These are phyloP conservation scores for Mugil cephalus DNA, from an alignment of 2,113 vertebrate species.

Conservation along the genomic window DNA sequence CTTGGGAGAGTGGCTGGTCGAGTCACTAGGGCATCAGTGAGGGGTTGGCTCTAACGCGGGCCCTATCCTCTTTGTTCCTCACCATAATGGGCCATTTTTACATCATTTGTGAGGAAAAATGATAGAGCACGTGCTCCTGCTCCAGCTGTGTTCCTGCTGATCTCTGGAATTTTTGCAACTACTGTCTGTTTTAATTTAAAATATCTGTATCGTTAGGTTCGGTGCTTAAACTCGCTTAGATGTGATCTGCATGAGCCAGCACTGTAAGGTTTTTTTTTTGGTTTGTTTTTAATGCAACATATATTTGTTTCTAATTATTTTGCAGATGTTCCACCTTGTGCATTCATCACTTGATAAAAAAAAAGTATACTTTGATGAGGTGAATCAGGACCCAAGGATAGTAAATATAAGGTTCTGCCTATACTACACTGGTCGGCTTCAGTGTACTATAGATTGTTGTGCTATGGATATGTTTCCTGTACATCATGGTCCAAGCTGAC, in stretches of 20 bases:
- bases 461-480: neutral
- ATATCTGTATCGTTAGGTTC: constrained; percentile 14
- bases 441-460: neutral
- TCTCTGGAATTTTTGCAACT: constrained; percentile 28
- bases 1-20: constrained; percentile 84
- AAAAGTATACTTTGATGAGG: neutral
- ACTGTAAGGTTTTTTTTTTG: neutral
- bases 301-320: constrained; percentile 12
- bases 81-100: constrained; percentile 79
- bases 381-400: neutral
- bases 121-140: constrained; percentile 29
- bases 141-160: constrained; percentile 49
- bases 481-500: no score
- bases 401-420: neutral
- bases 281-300: neutral
- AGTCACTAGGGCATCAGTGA: constrained; percentile 80
- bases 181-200: constrained; percentile 39
- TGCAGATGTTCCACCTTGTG: neutral
- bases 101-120: constrained; percentile 61
- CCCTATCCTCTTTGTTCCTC: constrained; percentile 77
- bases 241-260: neutral
- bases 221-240: constrained; percentile 20
- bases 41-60: constrained; percentile 74
- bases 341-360: constrained; percentile 2
- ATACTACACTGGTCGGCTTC: no score